phyloP scores from a whole-genome alignment of 2,888 invertebrate species.

The Cheilosia variabilis region DNA sequence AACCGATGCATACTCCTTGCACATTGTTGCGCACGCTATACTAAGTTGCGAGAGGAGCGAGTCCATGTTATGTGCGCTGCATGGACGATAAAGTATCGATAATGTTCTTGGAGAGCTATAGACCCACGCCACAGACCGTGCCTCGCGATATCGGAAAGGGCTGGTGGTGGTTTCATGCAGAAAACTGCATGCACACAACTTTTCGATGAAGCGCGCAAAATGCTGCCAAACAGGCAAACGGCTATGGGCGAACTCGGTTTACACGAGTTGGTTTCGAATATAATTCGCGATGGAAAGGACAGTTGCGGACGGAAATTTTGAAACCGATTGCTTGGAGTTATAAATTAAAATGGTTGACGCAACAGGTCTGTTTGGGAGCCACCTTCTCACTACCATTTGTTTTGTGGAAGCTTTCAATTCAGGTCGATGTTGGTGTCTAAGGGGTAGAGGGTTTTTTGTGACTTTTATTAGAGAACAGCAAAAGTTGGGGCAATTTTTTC shows the following conservation, averaged over 20 bases:
- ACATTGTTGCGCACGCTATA: conserved; percentile 51
- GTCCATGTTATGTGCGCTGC: conserved; percentile 20
- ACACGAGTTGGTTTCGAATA: conserved; percentile 35
- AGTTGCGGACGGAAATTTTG: not conserved
- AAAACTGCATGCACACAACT: conserved; percentile 55
- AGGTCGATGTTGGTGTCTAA: no score
- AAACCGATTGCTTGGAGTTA: not conserved
- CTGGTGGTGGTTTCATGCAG: conserved; percentile 39
- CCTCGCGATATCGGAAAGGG: not conserved
- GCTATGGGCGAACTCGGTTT: conserved; percentile 8
- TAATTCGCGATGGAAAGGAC: not conserved
- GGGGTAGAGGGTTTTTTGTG: no score
- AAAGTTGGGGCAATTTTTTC: no score
- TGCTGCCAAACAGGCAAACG: conserved; percentile 5
- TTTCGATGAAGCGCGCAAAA: conserved; percentile 42
- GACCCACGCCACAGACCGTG: conserved; percentile 13
- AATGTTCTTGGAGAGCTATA: conserved; percentile 33
- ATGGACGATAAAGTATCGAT: conserved; percentile 64
- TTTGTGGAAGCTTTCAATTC: no score
- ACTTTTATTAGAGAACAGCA: no score
- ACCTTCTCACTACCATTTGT: no score
- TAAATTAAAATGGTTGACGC: no score
- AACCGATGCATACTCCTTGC: conserved; percentile 51
- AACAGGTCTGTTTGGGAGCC: no score
- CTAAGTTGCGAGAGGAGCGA: conserved; percentile 31